Evolutionary conservation across 2,797 vertebrate genomes (phyloP).

Genomic region (Centropyge bicolor): DNA sequence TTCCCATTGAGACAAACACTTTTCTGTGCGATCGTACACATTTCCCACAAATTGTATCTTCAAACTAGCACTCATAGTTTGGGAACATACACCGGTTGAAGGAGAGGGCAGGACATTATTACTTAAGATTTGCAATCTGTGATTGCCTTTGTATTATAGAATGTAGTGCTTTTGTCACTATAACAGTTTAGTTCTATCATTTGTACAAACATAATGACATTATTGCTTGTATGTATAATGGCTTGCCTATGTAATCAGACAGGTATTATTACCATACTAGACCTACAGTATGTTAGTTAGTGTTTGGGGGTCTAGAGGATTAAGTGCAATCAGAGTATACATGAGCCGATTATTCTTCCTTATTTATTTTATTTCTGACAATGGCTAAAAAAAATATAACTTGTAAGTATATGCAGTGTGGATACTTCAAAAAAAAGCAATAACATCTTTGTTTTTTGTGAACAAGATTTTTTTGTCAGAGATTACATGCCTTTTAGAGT

Average conservation of each 20-base stretch:
- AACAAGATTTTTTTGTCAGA: conserved; percentile 56
- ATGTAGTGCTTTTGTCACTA: conserved; percentile 90
- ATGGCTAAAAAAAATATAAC: conserved; percentile 62
- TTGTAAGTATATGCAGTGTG: conserved; percentile 78
- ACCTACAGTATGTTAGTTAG: conserved; percentile 82
- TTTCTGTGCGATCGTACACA: conserved; percentile 1
- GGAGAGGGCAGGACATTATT: conserved; percentile 72
- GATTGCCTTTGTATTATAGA: conserved; percentile 94
- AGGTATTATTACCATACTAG: conserved; percentile 80
- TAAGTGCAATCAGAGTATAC: conserved; percentile 93
- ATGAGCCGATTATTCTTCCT: conserved; percentile 88
- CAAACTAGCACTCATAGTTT: conserved; percentile 46
- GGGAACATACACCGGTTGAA: conserved; percentile 49
- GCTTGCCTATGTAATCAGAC: conserved; percentile 78
- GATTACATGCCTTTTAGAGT: conserved; percentile 72
- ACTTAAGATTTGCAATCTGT: conserved; percentile 95
- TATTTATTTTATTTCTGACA: conserved; percentile 88
- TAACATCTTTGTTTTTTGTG: conserved; percentile 74
- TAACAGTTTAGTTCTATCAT: conserved; percentile 82
- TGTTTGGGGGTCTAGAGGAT: conserved; percentile 86
- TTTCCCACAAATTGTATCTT: conserved; percentile 38
- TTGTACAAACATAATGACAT: conserved; percentile 83
- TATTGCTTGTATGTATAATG: conserved; percentile 76
- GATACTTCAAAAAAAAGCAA: conserved; percentile 78
- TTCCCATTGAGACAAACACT: conserved; percentile 23